A percentile compares a stretch with the other conserved stretches of the same genome.
phyloP scores from a whole-genome alignment of 1,140 invertebrate genomes.

The Cardiocondyla obscurior region DNA sequence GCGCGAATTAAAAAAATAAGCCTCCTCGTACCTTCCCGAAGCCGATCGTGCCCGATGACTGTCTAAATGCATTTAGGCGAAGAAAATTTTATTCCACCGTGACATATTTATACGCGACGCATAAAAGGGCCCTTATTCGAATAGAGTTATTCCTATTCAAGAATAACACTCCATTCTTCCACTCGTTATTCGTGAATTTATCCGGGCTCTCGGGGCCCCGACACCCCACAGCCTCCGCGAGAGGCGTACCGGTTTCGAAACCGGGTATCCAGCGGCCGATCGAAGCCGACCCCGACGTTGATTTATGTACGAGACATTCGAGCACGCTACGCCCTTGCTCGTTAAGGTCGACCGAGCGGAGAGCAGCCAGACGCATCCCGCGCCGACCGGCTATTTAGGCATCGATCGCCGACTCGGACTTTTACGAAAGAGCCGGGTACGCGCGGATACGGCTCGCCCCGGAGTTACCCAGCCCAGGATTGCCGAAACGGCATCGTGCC shows the following conservation, averaged over 20 bases:
- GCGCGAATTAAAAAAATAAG: not conserved
- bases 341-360: slow-evolving; percentile 62
- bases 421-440: slow-evolving; percentile 45
- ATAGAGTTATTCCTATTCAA: not conserved
- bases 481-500: slow-evolving; percentile 17
- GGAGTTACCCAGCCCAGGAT: slow-evolving; percentile 2
- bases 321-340: slow-evolving; percentile 61
- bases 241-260: slow-evolving; percentile 41
- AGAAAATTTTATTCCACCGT: not conserved
- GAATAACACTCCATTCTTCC: not conserved
- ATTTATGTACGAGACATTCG: slow-evolving; percentile 67
- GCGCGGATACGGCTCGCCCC: not conserved
- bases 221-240: slow-evolving; percentile 5
- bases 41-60: not conserved
- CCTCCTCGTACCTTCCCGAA: not conserved
- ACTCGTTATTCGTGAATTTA: slow-evolving; percentile 26
- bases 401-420: slow-evolving; percentile 46
- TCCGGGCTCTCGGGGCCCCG: not conserved
- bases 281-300: slow-evolving; percentile 51
- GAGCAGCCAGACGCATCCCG: slow-evolving; percentile 40
- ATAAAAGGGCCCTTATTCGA: not conserved
- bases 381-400: slow-evolving; percentile 45
- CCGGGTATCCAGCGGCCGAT: slow-evolving; percentile 57
- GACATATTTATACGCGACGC: not conserved
- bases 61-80: not conserved